Conservation (phyloP, 1,140 invertebrate genomes). For the Brachionus sp. region DNA sequence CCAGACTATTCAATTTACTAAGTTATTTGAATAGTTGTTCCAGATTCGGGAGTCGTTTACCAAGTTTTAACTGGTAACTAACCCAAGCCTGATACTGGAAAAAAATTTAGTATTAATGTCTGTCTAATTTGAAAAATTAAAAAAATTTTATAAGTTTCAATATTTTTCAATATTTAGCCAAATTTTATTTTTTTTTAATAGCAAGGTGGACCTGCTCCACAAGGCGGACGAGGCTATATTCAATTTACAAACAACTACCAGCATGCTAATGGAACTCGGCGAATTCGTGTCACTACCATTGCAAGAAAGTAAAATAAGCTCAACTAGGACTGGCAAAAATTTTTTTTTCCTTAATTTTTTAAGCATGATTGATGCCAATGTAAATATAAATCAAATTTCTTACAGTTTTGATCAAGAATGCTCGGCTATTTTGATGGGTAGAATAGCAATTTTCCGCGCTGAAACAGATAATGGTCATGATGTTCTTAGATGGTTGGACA, state of each 20-base stretch:
- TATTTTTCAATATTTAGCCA: background rate
- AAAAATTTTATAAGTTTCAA: conserved; percentile 59
- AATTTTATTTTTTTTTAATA: background rate
- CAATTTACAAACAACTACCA: conserved; percentile 99
- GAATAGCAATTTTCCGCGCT: conserved; percentile 89
- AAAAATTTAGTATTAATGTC: too few relatives aligned
- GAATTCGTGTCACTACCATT: conserved; percentile 91
- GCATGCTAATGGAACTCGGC: conserved; percentile 88
- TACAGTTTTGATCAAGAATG: conserved; percentile 97
- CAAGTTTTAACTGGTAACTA: too few relatives aligned
- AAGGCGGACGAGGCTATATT: conserved; percentile 88
- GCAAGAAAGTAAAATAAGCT: conserved; percentile 68
- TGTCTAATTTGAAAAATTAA: too few relatives aligned
- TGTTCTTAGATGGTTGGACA: conserved; percentile 93
- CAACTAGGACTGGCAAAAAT: background rate
- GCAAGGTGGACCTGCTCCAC: conserved; percentile 87
- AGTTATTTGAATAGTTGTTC: too few relatives aligned
- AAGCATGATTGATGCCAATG: conserved; percentile 65
- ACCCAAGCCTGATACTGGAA: too few relatives aligned
- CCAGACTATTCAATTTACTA: too few relatives aligned
- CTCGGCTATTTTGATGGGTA: conserved; percentile 90
- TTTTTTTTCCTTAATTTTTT: background rate
- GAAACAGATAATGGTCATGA: conserved; percentile 93
- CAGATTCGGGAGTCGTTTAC: too few relatives aligned
- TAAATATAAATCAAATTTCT: conserved; percentile 64